Base-by-base conservation (phyloP, 2,888 invertebrate genomes). In the Malthinus flaveolus region DNA sequence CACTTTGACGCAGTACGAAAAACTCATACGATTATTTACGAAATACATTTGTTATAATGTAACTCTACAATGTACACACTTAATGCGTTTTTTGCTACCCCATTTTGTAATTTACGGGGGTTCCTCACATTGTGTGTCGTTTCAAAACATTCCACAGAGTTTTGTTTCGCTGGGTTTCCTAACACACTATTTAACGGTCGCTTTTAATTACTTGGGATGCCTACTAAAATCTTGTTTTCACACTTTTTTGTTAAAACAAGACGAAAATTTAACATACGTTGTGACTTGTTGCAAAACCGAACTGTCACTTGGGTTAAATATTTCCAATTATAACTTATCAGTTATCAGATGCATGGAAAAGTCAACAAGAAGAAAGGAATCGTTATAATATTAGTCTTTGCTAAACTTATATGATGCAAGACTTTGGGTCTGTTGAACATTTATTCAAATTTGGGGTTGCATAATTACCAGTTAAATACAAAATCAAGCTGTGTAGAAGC, bases 361-460 rank as follows among this genome's bases (percentile, higher is more conserved):
- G 39, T 42, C 39, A 42, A 42, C 23, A 23, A 23, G 23, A 23
- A 23, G 39, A 42, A 42, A 42, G 39, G 23, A 42, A 42, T 42
- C 15, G 39, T 42, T 42, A 42, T 15, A 15, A 15, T 42, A 42
- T 51, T 32, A 9, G 51, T 44, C n/a, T 32, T 47, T 15, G 31
- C 51, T 42, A 33, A 51, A 51, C 51, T 37, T 44, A 51, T 15
- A 33, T 12, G 34, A 32, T 32, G 44, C 15, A 31, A 39, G 15
- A 11, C 49, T 31, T n/a, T 15, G 32, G 32, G 49, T 56, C 49
- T 45, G 42, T 45, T 56, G 39, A 44, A 49, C 44, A 35, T 56
- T 56, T 56, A 56, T 56, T 56, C 55, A 49, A 56, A 56, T 56
- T 49, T 34, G 42, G 55, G 55, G 49, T 45, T 56, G 49, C 49